Evolutionary conservation across 2,888 invertebrate genomes (phyloP), one percentile per base, ranked within the genome.

Genomic region (Pheosia gnoma): DNA sequence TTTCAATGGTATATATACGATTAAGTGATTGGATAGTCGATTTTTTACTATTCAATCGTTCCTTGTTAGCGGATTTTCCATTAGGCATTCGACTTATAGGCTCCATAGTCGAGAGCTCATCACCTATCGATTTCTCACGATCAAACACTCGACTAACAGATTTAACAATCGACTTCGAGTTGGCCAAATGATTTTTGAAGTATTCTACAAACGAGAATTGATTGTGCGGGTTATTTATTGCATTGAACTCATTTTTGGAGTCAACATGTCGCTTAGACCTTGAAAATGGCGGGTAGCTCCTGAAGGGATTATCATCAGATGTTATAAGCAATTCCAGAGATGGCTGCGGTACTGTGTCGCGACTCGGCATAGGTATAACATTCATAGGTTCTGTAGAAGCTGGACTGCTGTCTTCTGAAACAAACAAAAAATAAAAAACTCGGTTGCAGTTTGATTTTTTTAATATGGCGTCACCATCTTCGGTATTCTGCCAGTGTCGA

Each of bases 261-360:
- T 55, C 39, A 13, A 55, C 39, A 13, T 55, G 55, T 38, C 55
- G 5, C 66, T 79, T 72, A 7, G 59, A 58, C 52, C 58, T 67
- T 59, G 60, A 56, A n/a, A 68, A 61, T 60, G 58, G 67, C 49
- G 59, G 65, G 53, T 57, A 56, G 45, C 59, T 66, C 36, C 49
- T 62, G 39, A 51, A 70, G 54, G 61, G 52, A 47, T 69, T 59
- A n/a, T 73, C 72, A 6, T 77, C 74, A 4, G 72, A 67, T 3
- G 82, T 71, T 7, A 79, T 66, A 0, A 81, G 75, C 0, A 83
- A 63, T 63, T 84, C 83, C 57, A 68, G 63, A 0, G 75, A 63
- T 54, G 69, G 77, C 1, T 61, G 62, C 0, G 61, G 56, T 0
- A 62, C 61, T 55, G 55, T 71, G 36, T 70, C 51, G 3, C 57